Percentiles rank a stretch among this genome's conserved stretches.
Conservation (phyloP, 2,888 invertebrate genomes). For the Ernsta delagoae region DNA sequence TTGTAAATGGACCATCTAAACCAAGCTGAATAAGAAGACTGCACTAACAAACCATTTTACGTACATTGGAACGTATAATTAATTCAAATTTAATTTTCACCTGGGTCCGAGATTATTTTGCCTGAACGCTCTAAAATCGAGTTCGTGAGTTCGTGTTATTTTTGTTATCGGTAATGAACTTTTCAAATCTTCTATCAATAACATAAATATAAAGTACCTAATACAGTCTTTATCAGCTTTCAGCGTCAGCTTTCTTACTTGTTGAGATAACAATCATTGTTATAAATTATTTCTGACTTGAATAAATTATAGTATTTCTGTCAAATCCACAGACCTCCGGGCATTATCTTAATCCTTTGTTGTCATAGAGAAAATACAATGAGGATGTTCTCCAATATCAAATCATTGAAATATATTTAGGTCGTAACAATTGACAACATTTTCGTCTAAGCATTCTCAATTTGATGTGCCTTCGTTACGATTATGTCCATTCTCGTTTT, state of each 20-base stretch:
- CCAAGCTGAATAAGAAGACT: background rate
- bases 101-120: background rate
- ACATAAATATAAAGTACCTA: background rate
- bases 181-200: background rate
- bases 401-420: too few relatives aligned
- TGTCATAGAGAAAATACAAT: too few relatives aligned
- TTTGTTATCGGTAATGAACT: background rate
- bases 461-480: too few relatives aligned
- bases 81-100: constrained; percentile 2
- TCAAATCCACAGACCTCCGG: background rate
- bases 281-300: background rate
- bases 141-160: background rate
- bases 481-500: too few relatives aligned
- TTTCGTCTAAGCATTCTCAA: too few relatives aligned
- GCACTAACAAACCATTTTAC: too few relatives aligned
- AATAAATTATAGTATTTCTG: background rate
- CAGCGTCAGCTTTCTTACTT: too few relatives aligned
- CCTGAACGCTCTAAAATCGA: background rate
- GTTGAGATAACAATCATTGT: background rate
- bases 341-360: too few relatives aligned
- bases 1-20: background rate
- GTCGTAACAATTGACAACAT: too few relatives aligned
- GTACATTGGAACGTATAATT: background rate
- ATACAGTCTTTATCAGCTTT: background rate
- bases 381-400: too few relatives aligned